phyloP scores from a whole-genome alignment of 2,888 invertebrate species.

The Zaprionus obscuricornis region DNA sequence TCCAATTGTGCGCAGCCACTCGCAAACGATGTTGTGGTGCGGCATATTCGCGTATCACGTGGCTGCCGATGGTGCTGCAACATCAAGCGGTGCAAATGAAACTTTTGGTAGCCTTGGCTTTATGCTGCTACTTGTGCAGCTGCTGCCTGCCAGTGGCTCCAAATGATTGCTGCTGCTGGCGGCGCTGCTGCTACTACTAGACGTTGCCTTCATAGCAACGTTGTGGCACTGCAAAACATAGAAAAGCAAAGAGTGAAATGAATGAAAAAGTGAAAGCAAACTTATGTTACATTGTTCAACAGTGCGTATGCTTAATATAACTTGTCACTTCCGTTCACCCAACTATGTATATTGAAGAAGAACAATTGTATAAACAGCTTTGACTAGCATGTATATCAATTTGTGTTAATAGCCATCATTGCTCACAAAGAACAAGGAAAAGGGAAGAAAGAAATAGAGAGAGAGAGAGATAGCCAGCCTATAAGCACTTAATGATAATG shows the following conservation, averaged over 20 bases:
- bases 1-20: slow-evolving; percentile 95
- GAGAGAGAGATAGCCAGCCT: slow-evolving; percentile 45
- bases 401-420: slow-evolving; percentile 75
- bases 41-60: slow-evolving; percentile 81
- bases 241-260: background rate
- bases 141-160: slow-evolving; percentile 58
- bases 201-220: slow-evolving; percentile 81
- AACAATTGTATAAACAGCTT: slow-evolving; percentile 5
- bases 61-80: slow-evolving; percentile 63
- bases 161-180: slow-evolving; percentile 38
- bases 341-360: slow-evolving; percentile 7
- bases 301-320: slow-evolving; percentile 60
- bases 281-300: slow-evolving; percentile 31
- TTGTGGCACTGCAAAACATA: slow-evolving; percentile 34
- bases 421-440: slow-evolving; percentile 45
- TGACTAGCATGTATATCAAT: slow-evolving; percentile 64
- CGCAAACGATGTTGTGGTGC: slow-evolving; percentile 91
- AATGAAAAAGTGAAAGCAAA: slow-evolving; percentile 19
- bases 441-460: slow-evolving; percentile 2
- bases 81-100: slow-evolving; percentile 80
- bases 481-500: slow-evolving; percentile 79
- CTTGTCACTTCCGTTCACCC: slow-evolving; percentile 27
- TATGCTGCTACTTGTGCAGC: slow-evolving; percentile 35
- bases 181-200: slow-evolving; percentile 56
- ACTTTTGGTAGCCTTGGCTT: slow-evolving; percentile 78